Evolutionary conservation across 2,888 invertebrate species (phyloP), one percentile per base, ranked within the genome.

Genomic region (Drosophila leonis): DNA sequence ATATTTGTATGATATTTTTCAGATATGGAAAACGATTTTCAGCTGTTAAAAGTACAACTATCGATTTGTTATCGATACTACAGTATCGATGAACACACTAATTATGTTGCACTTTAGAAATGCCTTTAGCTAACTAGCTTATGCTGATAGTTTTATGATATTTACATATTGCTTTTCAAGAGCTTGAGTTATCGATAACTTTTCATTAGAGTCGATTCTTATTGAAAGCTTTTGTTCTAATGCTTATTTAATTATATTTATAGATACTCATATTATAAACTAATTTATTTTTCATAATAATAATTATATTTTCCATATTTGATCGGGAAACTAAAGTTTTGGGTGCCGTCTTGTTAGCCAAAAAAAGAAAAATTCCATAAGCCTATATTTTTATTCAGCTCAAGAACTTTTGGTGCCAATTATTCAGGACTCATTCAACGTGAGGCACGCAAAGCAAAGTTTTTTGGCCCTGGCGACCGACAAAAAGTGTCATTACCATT

Each of bases 401-500:
- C 48, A 54, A 60, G 69, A 72, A 70, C 67, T 79, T 78, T 79
- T 82, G 74, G 65, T 85, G 84, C 72, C 83, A 87, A 87, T 87
- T 87, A 83, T 87, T 82, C 77, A 84, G 77, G 68, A 87, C 82
- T 87, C 79, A 83, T 79, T 87, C 87, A 87, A 69, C 65, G 61
- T 70, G 56, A 76, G 60, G 73, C 87, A 80, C 82, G 87, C 84
- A 77, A 84, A 75, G 82, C 65, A n/a, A 52, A 35, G 52, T 35
- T 27, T 37, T 35, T 42, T 61, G 82, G 67, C 78, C 75, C 81
- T 73, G 82, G 63, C 67, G 62, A 64, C 70, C 72, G 56, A 64
- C 75, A 81, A 76, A 82, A 77, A 87, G 83, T 87, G 87, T 87
- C 83, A 87, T 83, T 87, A 82, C 83, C 82, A 85, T 82, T 80